Evolutionary conservation across 2,888 invertebrate genomes (phyloP).

Genomic region (Ornithoptera priamus): DNA sequence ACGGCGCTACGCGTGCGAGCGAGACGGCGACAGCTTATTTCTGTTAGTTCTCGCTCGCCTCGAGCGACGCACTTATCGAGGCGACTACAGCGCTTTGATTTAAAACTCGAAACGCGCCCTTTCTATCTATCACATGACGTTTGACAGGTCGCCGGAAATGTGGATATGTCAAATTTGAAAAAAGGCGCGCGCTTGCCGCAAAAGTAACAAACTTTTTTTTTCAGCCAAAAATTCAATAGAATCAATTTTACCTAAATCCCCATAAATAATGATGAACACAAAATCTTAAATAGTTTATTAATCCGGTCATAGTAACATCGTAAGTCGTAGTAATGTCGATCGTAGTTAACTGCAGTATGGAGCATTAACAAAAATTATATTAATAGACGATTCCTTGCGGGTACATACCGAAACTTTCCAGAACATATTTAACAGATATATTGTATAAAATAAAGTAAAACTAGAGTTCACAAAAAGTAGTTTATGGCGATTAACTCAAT

Average conservation of each 20-base stretch:
- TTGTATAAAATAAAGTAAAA: background rate
- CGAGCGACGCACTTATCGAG: constrained; percentile 71
- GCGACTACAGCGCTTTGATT: constrained; percentile 75
- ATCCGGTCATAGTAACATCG: background rate
- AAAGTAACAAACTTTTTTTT: constrained; percentile 27
- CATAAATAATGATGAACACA: background rate
- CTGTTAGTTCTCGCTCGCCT: constrained; percentile 74
- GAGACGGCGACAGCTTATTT: constrained; percentile 66
- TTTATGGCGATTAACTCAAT: background rate
- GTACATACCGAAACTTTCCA: background rate
- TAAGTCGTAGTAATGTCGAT: too few species aligned
- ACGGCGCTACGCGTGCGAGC: constrained; percentile 51
- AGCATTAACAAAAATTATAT: background rate
- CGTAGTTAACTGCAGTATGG: too few species aligned
- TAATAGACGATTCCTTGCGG: background rate
- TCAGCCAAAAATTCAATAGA: background rate
- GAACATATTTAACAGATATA: background rate
- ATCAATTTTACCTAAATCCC: background rate
- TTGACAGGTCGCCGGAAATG: constrained; percentile 77
- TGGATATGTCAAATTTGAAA: constrained; percentile 72
- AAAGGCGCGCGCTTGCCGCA: constrained; percentile 63
- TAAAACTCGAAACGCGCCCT: constrained; percentile 78
- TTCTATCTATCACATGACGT: constrained; percentile 79
- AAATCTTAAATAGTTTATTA: background rate
- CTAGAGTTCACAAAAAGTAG: background rate